Evolutionary conservation across 2,113 vertebrate genomes (phyloP).

Genomic region (Triplophysa siluroides): DNA sequence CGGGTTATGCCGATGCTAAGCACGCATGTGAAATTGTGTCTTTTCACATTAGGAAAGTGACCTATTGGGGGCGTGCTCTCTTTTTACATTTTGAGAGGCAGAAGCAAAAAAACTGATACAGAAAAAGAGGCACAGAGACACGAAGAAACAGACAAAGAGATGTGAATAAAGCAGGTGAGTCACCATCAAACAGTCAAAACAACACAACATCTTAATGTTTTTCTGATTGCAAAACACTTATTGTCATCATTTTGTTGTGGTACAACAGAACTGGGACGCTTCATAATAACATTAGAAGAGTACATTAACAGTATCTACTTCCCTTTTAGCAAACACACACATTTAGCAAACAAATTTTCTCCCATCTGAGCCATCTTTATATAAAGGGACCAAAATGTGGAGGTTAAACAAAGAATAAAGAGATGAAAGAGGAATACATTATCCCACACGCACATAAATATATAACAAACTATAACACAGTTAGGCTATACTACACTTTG

Average conservation of each 20-base stretch:
- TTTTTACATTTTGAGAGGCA: slow-evolving; percentile 51
- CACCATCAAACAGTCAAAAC: neutral
- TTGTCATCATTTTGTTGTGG: neutral
- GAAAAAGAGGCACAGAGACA: slow-evolving; percentile 61
- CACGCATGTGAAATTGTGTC: slow-evolving; percentile 41
- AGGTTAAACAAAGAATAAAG: slow-evolving; percentile 44
- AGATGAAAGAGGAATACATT: slow-evolving; percentile 21
- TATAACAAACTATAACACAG: neutral
- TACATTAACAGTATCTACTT: neutral
- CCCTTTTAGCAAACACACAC: neutral
- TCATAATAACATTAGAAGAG: neutral
- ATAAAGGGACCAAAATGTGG: slow-evolving; percentile 20
- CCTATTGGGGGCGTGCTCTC: slow-evolving; percentile 37
- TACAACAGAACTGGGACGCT: neutral
- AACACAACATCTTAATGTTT: neutral
- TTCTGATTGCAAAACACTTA: slow-evolving; percentile 17
- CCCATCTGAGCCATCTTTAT: slow-evolving; percentile 40
- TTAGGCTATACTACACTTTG: slow-evolving; percentile 9
- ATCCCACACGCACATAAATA: neutral
- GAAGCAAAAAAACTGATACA: slow-evolving; percentile 49
- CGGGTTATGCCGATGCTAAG: slow-evolving; percentile 22
- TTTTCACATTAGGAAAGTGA: slow-evolving; percentile 51
- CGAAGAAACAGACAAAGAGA: slow-evolving; percentile 57
- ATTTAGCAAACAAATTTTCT: slow-evolving; percentile 16
- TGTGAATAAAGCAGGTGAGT: slow-evolving; percentile 29